Conservation (phyloP, 2,888 invertebrate genomes). For the Rhagophthalmus giganteus region DNA sequence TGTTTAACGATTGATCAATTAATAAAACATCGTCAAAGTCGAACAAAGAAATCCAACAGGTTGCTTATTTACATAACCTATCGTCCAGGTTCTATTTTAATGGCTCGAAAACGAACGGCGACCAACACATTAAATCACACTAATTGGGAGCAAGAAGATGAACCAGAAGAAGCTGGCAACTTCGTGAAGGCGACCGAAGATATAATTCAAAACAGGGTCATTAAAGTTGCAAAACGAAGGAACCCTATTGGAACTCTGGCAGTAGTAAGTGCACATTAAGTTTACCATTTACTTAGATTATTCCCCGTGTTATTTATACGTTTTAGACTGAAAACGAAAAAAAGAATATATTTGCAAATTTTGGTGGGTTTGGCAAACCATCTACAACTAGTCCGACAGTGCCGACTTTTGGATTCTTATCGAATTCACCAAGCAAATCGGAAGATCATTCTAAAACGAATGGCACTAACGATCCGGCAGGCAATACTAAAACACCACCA, state of each 20-base stretch:
- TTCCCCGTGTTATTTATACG: neutral
- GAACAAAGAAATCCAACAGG: constrained; percentile 20
- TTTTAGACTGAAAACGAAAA: constrained; percentile 51
- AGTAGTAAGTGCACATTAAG: constrained; percentile 18
- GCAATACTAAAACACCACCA: constrained; percentile 18
- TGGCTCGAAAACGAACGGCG: constrained; percentile 77
- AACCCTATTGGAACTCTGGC: constrained; percentile 44
- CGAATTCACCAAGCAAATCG: constrained; percentile 59
- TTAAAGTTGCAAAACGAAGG: constrained; percentile 77
- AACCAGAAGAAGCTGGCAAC: constrained; percentile 73
- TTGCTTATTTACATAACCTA: constrained; percentile 21
- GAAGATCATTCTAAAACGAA: constrained; percentile 50
- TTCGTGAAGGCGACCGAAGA: constrained; percentile 71
- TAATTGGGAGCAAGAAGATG: constrained; percentile 83
- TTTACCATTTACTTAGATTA: neutral
- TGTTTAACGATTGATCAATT: neutral
- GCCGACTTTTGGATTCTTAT: constrained; percentile 64
- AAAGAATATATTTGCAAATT: constrained; percentile 70
- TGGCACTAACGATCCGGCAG: constrained; percentile 40
- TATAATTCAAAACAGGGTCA: constrained; percentile 73
- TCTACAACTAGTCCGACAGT: constrained; percentile 47
- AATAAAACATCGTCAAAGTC: neutral
- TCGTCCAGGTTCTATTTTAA: too few species aligned
- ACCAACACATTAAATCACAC: constrained; percentile 77
- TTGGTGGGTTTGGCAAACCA: constrained; percentile 67